Conservation (phyloP, 2,888 invertebrate species). For the Tenthredo scrophulariae region DNA sequence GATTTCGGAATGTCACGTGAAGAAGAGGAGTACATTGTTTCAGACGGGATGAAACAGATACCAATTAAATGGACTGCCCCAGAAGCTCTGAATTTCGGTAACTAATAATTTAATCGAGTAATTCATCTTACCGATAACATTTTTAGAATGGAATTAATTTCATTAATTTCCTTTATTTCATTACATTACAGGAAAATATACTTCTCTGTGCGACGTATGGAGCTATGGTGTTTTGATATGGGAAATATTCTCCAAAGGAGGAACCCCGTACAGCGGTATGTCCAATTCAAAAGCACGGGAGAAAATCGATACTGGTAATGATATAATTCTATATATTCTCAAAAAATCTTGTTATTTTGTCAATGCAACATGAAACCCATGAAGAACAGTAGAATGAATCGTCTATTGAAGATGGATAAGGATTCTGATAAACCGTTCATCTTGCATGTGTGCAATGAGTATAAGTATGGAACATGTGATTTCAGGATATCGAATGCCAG, state of each 20-base stretch:
- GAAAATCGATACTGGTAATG: constrained; percentile 93
- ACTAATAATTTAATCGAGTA: constrained; percentile 57
- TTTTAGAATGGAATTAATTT: background rate
- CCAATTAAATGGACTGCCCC: constrained; percentile 99
- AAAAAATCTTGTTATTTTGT: background rate
- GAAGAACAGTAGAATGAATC: background rate
- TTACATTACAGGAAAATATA: constrained; percentile 89
- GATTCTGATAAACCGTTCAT: background rate
- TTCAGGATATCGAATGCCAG: constrained; percentile 95
- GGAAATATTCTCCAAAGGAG: constrained; percentile 97
- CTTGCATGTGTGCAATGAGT: background rate
- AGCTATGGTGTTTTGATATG: constrained; percentile 97
- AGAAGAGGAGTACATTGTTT: constrained; percentile 97
- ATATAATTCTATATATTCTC: constrained; percentile 14
- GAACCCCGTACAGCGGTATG: constrained; percentile 96
- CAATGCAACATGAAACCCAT: background rate
- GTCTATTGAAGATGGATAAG: background rate
- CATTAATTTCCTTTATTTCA: constrained; percentile 5
- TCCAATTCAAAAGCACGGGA: constrained; percentile 96
- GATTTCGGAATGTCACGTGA: constrained; percentile 99
- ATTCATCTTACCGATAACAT: background rate
- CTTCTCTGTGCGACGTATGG: constrained; percentile 97
- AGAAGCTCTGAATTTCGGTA: constrained; percentile 96
- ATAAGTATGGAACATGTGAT: constrained; percentile 31
- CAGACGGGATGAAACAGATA: constrained; percentile 98